Conservation (phyloP, 92 coral and sea anemone species). For the Parazoanthus darwini region DNA sequence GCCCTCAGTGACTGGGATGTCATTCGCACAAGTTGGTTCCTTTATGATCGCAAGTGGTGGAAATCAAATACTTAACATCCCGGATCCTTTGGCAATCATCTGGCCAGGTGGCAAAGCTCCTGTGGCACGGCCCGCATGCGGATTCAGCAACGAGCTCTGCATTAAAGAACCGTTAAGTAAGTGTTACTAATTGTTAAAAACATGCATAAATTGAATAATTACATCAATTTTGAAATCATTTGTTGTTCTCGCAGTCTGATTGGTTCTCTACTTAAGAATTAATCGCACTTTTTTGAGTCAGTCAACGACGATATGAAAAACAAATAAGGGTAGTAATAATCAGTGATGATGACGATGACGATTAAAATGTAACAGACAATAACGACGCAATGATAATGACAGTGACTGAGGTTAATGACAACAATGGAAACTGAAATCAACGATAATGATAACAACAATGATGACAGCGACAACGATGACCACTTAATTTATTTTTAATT, state of each 20-base stretch:
- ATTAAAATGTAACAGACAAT: no score
- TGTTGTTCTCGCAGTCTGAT: not conserved
- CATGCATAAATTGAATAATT: not conserved
- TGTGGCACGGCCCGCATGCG: slow-evolving; percentile 71
- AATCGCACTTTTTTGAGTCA: no score
- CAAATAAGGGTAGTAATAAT: no score
- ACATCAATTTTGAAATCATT: not conserved
- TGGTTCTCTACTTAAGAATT: no score
- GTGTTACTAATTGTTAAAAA: not conserved
- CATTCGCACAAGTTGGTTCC: slow-evolving; percentile 27
- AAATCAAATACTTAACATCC: slow-evolving; percentile 14
- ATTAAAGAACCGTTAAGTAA: slow-evolving; percentile 36
- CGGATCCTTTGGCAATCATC: slow-evolving; percentile 37
- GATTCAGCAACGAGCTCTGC: slow-evolving; percentile 77
- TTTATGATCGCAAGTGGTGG: slow-evolving; percentile 39
- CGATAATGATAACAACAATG: no score
- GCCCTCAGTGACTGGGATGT: slow-evolving; percentile 31
- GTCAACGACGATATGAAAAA: no score
- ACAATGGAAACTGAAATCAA: no score
- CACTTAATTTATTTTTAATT: no score
- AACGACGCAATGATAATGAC: no score
- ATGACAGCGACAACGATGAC: no score
- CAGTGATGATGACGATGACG: no score
- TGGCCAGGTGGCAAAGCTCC: slow-evolving; percentile 72
- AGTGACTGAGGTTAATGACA: no score